Percentiles rank a stretch among this genome's conserved stretches.
These are phyloP conservation scores for Lasioglossum marginatum DNA, from an alignment of 2,888 invertebrate species.

Conservation along the genomic window DNA sequence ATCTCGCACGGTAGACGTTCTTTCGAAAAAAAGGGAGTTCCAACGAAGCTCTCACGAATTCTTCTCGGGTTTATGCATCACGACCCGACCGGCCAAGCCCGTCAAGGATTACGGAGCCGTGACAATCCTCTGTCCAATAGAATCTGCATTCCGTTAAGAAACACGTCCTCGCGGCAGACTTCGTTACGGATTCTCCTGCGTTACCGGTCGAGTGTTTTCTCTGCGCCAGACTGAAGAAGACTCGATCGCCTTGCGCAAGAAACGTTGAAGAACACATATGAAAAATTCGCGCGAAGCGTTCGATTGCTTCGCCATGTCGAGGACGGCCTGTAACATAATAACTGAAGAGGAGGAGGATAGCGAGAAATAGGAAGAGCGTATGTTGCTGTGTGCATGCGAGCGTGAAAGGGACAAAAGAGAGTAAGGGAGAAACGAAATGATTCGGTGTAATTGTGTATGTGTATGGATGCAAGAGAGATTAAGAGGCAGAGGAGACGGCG, in stretches of 20 bases:
- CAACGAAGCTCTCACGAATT: not conserved
- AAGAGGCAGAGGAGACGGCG: not conserved
- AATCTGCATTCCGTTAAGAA: conserved; percentile 24
- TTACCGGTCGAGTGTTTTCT: not conserved
- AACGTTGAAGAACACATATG: not conserved
- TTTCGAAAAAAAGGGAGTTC: not conserved
- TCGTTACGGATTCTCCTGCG: not conserved
- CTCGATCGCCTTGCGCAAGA: not conserved
- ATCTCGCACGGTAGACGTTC: conserved; percentile 18
- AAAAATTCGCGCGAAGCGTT: not conserved
- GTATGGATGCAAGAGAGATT: not conserved
- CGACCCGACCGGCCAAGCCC: not conserved
- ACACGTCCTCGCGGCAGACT: not conserved
- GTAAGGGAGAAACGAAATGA: not conserved
- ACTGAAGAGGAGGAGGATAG: not conserved
- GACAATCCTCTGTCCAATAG: conserved; percentile 22
- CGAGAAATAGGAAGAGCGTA: not conserved
- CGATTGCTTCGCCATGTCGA: conserved; percentile 10
- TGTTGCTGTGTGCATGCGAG: not conserved
- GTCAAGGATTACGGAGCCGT: not conserved
- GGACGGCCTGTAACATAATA: conserved; percentile 1
- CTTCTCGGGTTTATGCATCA: conserved; percentile 4
- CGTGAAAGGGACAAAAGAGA: not conserved
- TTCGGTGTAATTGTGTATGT: not conserved
- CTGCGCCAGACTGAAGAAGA: not conserved